Base-by-base conservation (phyloP, 2,113 vertebrate genomes). In the Perca schrenkii region DNA sequence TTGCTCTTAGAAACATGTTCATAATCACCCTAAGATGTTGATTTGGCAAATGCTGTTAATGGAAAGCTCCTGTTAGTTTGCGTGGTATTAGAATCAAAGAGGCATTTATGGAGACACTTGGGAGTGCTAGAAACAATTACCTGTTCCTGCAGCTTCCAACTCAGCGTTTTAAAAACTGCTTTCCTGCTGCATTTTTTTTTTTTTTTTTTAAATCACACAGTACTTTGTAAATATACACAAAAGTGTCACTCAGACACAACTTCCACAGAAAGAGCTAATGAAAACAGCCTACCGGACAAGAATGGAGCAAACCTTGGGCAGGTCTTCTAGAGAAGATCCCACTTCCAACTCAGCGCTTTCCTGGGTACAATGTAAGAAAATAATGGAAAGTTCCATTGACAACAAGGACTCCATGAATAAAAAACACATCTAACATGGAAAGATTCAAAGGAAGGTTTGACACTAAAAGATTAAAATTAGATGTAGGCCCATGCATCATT, bases 11-110 rank as follows among this genome's bases (percentile, higher is more conserved):
- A 93, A 91, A 93, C 88, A 85, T 77, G 75, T 79, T 91, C 36
- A 75, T 90, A 90, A 93, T 91, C 91, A 91, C 70, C 63, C 80
- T 72, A 86, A 91, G 83, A 89, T 84, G 88, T 80, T 91, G 65
- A 87, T 88, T 89, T 86, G 80, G 77, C 74, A 87, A 82, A 89
- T 43, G 69, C 62, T 52, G 49, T 87, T 79, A 81, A 80, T 88
- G 69, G 64, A 86, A 80, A 76, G 63, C 66, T 86, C 47, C 43
- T 79, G 65, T 87, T 84, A 14, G 13, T 87, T 80, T 86, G 57
- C 34, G 61, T 63, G 47, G 47, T 79, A 53, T 67, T 80, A 22
- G 79, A 86, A 89, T 84, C 50, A 82, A 90, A 86, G 85, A 86
- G 60, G 52, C 73, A 67, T 78, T 90, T 75, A 75, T 58, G 22